Evolutionary conservation across 2,888 invertebrate genomes (phyloP).

Genomic region (Parnassius glacialis): DNA sequence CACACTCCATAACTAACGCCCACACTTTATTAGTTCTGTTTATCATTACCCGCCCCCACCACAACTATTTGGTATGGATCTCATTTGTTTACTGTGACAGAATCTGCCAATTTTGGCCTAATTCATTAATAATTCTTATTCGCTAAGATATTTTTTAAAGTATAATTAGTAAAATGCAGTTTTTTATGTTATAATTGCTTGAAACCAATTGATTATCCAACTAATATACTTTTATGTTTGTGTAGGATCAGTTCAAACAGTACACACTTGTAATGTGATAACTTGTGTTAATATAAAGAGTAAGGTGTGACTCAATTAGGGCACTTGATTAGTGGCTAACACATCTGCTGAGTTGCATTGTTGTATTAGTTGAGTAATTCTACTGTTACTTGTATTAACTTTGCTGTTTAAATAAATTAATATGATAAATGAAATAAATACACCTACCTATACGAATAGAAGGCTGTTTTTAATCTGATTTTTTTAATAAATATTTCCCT

Average conservation of each 20-base stretch:
- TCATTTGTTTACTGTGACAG: conserved; percentile 10
- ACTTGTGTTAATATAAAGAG: background rate
- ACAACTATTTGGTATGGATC: conserved; percentile 1
- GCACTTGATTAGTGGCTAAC: background rate
- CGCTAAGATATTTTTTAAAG: background rate
- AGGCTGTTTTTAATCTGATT: too few relatives aligned
- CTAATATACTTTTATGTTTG: too few relatives aligned
- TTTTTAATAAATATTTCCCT: too few relatives aligned
- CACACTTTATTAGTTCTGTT: conserved; percentile 19
- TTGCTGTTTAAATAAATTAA: too few relatives aligned
- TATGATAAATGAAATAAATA: too few relatives aligned
- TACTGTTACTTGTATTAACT: too few relatives aligned
- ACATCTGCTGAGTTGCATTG: background rate
- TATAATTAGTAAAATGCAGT: background rate
- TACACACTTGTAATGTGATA: conserved; percentile 3
- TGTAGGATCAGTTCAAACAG: background rate
- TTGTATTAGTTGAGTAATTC: too few relatives aligned
- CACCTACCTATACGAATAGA: too few relatives aligned
- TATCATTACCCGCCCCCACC: background rate
- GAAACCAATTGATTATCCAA: too few relatives aligned
- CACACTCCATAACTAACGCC: conserved; percentile 21
- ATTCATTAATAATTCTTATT: background rate
- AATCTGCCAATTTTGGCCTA: background rate
- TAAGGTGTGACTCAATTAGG: conserved; percentile 2
- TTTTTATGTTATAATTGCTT: background rate